Percentiles rank a stretch among this genome's conserved stretches.
Evolutionary conservation across 2,888 invertebrate genomes (phyloP).

Genomic region (Adelognathus sp.): DNA sequence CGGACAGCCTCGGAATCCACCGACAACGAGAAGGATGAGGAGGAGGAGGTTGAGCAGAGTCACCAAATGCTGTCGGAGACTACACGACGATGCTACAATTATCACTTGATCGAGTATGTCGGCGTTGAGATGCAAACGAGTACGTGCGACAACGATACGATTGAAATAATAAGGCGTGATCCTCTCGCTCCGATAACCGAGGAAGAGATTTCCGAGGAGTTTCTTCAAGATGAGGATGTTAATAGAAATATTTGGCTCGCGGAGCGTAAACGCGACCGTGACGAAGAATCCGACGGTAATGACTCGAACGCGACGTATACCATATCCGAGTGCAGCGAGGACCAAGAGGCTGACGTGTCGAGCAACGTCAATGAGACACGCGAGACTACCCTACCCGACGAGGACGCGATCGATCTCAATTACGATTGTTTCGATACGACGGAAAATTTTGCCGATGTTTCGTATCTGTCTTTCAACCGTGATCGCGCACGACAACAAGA

Average conservation of each 20-base stretch:
- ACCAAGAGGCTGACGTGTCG: conserved; percentile 56
- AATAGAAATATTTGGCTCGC: neutral
- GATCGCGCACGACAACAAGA: conserved; percentile 17
- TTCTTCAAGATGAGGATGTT: neutral
- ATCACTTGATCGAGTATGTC: conserved; percentile 48
- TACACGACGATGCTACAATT: no score
- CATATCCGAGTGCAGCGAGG: conserved; percentile 58
- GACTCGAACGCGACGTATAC: conserved; percentile 60
- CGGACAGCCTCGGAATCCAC: conserved; percentile 66
- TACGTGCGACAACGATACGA: neutral
- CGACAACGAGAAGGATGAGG: conserved; percentile 67
- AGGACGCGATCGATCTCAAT: conserved; percentile 1
- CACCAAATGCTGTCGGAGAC: no score
- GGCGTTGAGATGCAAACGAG: neutral
- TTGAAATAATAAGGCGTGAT: neutral
- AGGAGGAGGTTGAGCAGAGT: no score
- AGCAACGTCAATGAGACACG: conserved; percentile 54
- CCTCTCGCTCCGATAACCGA: conserved; percentile 29
- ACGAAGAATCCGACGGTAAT: conserved; percentile 39
- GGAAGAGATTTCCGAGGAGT: conserved; percentile 41
- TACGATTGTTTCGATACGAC: conserved; percentile 48
- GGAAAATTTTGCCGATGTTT: conserved; percentile 62
- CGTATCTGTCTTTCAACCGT: conserved; percentile 20
- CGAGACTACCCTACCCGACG: neutral
- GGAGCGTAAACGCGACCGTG: neutral